Evolutionary conservation across 2,797 vertebrate species (phyloP), one percentile per base, ranked within the genome.

Genomic region (Bovichtus diacanthus): DNA sequence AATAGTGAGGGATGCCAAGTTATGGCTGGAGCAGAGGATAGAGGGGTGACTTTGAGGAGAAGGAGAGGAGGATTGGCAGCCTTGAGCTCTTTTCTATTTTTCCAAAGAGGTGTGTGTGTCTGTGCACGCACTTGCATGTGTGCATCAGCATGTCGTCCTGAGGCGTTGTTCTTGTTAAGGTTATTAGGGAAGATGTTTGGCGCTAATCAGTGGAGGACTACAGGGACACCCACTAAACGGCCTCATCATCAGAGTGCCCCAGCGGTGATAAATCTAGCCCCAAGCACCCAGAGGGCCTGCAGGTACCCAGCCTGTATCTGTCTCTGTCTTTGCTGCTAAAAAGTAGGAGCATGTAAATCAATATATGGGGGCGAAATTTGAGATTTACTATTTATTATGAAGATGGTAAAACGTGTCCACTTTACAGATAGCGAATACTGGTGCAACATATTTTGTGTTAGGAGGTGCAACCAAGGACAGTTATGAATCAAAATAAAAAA

Each of bases 161-260:
- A 88, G 93, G 95, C 93, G 84, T 92, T 94, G 87, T 93, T 94
- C 95, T 93, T 94, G 94, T 95, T 96, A 95, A 94, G 94, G 95
- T 95, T 96, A 95, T 95, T 95, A 95, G 93, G 87, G 90, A 92
- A 94, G 93, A 94, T 95, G 94, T 95, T 95, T 94, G 90, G 74
- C 53, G 83, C 90, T 95, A 95, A 95, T 96, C 95, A 96, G 92
- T 61, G 80, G 85, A 84, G 90, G 92, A 91, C 95, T 87, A 86
- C 85, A 70, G 95, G 95, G 95, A 96, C 92, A 84, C 64, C 84
- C 75, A 78, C 92, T 95, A 95, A 96, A 95, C 80, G 92, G 91
- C 90, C 93, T 94, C 91, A 95, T 96, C 94, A 95, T 93, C 91
- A 91, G 86, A 83, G 88, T 83, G 91, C 84, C 91, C 92, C 91